Evolutionary conservation across 1,140 invertebrate species (phyloP), one percentile per base, ranked within the genome.

Genomic region (Hylyphantes graminicola): DNA sequence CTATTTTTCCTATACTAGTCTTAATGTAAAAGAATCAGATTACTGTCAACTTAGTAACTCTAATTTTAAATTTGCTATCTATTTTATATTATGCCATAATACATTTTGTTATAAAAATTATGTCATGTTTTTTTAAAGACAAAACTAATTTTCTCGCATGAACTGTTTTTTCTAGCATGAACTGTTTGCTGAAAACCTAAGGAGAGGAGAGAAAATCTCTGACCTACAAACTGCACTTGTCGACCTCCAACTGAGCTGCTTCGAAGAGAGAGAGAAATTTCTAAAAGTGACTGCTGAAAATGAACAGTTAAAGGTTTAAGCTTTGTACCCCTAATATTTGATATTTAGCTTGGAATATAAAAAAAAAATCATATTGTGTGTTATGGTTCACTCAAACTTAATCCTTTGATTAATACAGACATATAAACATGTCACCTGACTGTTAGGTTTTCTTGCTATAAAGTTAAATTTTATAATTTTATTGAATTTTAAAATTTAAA

Each of bases 171-270:
- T 75, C 4, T 35, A 83, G 80, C 59, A 83, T 83, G 80, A 83
- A 75, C 59, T 83, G 6, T 57, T 74, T 74, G 70, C 70, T 55
- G 80, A 83, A 51, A 63, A 74, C 55, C 19, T 64, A 17, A 61
- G 80, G 6, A 67, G 68, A 83, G 80, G 70, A 17, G 80, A 83
- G 17, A 83, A 83, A 75, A 83, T 83, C 65, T 83, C 80, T 50
- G 70, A 83, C 17, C 35, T 83, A 0, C 80, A 83, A 50, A 83
- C 65, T 55, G 80, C 80, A 17, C 48, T 83, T 57, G 80, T 83
- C 48, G 80, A 83, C 4, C 70, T 83, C 0, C 80, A 83, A 11
- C 35, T 83, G 2, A 83, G 51, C 10, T 74, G 70, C n/a, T 83
- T 83, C 65, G 80, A 83, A 67, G 80, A 83, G 67, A 74, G 63